Evolutionary conservation across 1,140 invertebrate genomes (phyloP).

Genomic region (Drosophila seguyi): DNA sequence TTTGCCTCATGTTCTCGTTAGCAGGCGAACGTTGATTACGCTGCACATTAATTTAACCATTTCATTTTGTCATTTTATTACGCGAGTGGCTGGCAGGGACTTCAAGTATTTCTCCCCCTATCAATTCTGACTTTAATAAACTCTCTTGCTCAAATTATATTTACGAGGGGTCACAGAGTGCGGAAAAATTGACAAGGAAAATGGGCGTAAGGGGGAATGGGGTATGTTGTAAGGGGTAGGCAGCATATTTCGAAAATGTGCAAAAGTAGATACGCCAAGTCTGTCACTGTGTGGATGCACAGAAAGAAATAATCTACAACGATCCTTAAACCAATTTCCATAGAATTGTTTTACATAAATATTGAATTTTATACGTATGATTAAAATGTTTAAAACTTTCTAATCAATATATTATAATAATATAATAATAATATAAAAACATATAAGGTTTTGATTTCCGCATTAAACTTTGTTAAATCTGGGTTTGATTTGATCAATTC

Average conservation of each 20-base stretch:
- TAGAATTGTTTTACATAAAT: no score
- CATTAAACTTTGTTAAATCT: no score
- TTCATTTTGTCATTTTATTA: constrained; percentile 50
- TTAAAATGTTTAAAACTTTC: no score
- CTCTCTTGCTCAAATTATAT: constrained; percentile 77
- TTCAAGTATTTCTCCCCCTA: constrained; percentile 12
- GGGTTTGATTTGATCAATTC: no score
- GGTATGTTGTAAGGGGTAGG: constrained; percentile 17
- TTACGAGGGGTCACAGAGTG: constrained; percentile 66
- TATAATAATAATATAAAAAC: no score
- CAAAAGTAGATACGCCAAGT: constrained; percentile 80
- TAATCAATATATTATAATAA: no score
- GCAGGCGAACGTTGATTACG: constrained; percentile 47
- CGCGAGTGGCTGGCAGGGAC: constrained; percentile 8
- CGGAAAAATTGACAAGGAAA: constrained; percentile 42
- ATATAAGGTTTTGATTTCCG: no score
- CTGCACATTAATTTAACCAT: constrained; percentile 52
- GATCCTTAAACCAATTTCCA: no score
- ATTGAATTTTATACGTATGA: no score
- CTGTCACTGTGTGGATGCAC: constrained; percentile 15
- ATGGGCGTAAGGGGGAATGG: no score
- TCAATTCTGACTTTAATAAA: constrained; percentile 77
- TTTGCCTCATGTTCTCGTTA: constrained; percentile 43
- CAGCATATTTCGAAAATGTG: constrained; percentile 65
- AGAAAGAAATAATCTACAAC: not conserved